These are phyloP conservation scores for Cirrhinus mrigala DNA, from an alignment of 2,797 vertebrate genomes.

Conservation along the genomic window DNA sequence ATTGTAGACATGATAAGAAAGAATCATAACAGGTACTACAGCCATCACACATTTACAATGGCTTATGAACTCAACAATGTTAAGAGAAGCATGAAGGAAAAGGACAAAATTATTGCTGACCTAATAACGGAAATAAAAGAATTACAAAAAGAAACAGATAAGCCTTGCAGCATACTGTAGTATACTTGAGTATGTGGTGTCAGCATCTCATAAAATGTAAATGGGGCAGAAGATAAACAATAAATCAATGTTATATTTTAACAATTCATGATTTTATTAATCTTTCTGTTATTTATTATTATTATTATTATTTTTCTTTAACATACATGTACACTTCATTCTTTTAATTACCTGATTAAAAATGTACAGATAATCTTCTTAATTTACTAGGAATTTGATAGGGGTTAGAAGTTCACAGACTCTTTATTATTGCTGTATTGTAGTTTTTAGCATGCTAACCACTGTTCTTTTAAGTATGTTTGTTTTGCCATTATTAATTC, in stretches of 20 bases:
- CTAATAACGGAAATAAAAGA: neutral
- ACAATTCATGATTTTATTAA: neutral
- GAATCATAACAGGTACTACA: slow-evolving; percentile 35
- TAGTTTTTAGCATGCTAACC: neutral
- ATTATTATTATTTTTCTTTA: neutral
- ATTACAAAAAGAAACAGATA: neutral
- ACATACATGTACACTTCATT: neutral
- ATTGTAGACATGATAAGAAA: neutral
- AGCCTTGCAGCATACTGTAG: neutral
- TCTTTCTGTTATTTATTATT: neutral
- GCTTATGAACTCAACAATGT: neutral
- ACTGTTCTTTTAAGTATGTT: no score
- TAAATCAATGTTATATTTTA: neutral
- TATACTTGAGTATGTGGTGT: no score
- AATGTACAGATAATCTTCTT: neutral
- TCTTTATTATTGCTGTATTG: neutral
- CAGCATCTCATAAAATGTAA: neutral
- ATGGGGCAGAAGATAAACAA: neutral
- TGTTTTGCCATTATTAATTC: no score
- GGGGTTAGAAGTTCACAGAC: no score
- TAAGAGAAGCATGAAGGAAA: neutral
- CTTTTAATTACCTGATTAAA: neutral
- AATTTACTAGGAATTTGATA: neutral
- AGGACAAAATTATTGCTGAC: neutral
- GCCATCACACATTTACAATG: slow-evolving; percentile 20